Evolutionary conservation across 1,140 invertebrate genomes (phyloP).

Genomic region (Bombyx mori): DNA sequence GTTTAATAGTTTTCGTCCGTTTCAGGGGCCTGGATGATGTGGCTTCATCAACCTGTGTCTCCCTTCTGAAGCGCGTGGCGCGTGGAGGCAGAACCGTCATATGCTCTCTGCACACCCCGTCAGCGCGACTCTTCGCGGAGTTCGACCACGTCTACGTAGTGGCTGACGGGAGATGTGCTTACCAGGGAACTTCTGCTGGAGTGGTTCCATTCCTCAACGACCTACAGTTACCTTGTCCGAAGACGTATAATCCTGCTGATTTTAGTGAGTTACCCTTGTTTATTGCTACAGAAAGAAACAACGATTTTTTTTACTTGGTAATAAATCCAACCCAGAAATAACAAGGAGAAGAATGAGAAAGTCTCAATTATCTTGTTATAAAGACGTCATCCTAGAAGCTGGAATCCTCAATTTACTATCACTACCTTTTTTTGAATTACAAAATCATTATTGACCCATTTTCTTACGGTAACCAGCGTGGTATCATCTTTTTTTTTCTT

Average conservation of each 20-base stretch:
- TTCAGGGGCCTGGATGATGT: conserved; percentile 83
- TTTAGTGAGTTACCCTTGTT: conserved; percentile 75
- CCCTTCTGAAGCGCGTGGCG: conserved; percentile 83
- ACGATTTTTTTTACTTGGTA: too few species aligned
- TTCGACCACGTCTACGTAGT: conserved; percentile 86
- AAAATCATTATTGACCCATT: too few species aligned
- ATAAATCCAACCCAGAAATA: too few species aligned
- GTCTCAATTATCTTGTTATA: too few species aligned
- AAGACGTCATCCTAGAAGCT: too few species aligned
- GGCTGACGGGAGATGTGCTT: conserved; percentile 81
- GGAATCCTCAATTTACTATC: too few species aligned
- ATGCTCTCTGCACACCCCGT: conserved; percentile 94
- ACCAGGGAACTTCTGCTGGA: conserved; percentile 77
- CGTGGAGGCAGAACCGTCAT: conserved; percentile 87
- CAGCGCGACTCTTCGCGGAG: conserved; percentile 81
- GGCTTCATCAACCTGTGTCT: conserved; percentile 82
- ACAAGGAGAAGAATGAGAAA: too few species aligned
- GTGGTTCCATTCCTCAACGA: conserved; percentile 79
- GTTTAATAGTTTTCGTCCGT: conserved; percentile 5
- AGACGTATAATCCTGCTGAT: conserved; percentile 86
- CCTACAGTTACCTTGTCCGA: conserved; percentile 79
- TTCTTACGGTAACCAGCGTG: too few species aligned
- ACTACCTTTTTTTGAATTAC: too few species aligned
- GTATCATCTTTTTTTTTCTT: too few species aligned
- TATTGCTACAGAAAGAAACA: too few species aligned